phyloP scores from a whole-genome alignment of 2,797 vertebrate genomes.

The Denticeps clupeoides region DNA sequence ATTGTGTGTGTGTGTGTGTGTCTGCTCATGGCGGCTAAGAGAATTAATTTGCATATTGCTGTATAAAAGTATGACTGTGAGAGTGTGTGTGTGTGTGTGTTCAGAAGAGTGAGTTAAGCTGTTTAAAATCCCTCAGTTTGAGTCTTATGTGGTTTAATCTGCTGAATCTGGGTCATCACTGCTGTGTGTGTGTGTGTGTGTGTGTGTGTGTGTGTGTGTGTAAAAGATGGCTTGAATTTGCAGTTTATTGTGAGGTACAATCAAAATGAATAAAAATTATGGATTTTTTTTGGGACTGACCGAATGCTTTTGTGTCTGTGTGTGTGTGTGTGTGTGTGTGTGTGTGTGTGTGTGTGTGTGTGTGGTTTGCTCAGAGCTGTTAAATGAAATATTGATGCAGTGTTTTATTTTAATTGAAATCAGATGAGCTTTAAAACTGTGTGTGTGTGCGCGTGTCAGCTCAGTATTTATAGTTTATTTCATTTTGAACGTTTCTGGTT shows the following conservation, averaged over 20 bases:
- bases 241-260: background rate
- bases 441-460: too few species aligned
- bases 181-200: conserved; percentile 15
- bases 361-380: conserved; percentile 19
- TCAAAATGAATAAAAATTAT: too few species aligned
- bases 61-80: too few species aligned
- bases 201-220: background rate
- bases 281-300: conserved; percentile 23
- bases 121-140: conserved; percentile 6
- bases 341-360: conserved; percentile 35
- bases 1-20: conserved; percentile 7
- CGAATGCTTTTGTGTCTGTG: background rate
- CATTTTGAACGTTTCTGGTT: too few species aligned
- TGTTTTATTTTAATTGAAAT: conserved; percentile 28
- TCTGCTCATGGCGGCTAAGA: conserved; percentile 7
- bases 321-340: background rate
- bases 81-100: conserved; percentile 14
- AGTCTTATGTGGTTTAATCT: conserved; percentile 3
- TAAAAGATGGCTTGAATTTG: conserved; percentile 3
- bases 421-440: conserved; percentile 6
- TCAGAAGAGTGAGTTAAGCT: background rate
- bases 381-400: conserved; percentile 43
- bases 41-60: too few species aligned
- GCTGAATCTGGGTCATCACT: conserved; percentile 13
- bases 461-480: too few species aligned